Conservation (phyloP, 1,140 invertebrate species). For the Drosophila chauvacae region DNA sequence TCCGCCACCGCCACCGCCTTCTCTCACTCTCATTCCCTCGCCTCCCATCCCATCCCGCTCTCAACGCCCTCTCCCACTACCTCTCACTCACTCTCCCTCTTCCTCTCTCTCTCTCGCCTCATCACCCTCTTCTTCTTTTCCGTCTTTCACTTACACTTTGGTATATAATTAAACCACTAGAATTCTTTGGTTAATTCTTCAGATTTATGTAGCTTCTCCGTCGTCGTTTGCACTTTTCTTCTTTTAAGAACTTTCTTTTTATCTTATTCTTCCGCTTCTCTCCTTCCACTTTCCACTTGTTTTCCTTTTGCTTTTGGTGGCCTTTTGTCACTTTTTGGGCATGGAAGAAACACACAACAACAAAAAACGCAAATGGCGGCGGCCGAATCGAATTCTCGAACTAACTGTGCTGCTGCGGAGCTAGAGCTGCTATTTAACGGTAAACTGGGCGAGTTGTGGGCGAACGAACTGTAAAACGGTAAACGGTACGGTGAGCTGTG, state of each 20-base stretch:
- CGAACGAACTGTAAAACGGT: conserved; percentile 5
- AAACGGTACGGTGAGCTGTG: conserved; percentile 13
- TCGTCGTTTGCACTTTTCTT: conserved; percentile 28
- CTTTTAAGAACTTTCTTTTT: conserved; percentile 3
- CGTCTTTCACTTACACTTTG: conserved; percentile 44
- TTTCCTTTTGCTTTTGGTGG: conserved; percentile 13
- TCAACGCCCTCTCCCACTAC: background rate
- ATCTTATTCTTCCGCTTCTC: conserved; percentile 1
- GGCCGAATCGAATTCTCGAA: conserved; percentile 16
- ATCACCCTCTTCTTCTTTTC: conserved; percentile 1
- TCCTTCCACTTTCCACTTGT: conserved; percentile 24
- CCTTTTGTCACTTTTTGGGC: conserved; percentile 30
- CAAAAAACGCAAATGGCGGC: conserved; percentile 50
- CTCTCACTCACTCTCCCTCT: background rate
- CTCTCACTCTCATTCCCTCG: background rate
- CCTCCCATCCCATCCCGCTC: background rate
- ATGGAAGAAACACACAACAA: conserved; percentile 49
- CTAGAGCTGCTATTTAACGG: background rate
- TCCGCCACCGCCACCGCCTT: background rate
- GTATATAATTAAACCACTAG: conserved; percentile 3
- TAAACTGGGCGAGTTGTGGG: conserved; percentile 18
- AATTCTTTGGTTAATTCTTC: conserved; percentile 25
- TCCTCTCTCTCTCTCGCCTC: background rate
- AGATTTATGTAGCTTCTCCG: background rate
- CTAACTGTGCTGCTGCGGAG: conserved; percentile 4